A percentile compares a stretch with the other conserved stretches of the same genome.
Conservation (phyloP, 2,888 invertebrate genomes). For the Smittia sp. region DNA sequence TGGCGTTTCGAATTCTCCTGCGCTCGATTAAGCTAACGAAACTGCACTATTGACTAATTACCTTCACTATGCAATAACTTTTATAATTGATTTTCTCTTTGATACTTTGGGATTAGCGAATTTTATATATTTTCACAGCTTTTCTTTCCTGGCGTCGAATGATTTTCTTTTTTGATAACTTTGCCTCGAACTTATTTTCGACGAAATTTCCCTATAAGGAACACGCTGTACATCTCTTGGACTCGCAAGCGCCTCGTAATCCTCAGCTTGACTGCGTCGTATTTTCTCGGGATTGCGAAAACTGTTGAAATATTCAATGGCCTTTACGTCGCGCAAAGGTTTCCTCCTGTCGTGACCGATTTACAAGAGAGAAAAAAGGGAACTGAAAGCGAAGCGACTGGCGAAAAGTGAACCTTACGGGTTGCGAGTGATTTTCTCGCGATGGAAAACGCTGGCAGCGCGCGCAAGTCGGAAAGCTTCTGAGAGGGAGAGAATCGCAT, state of each 20-base stretch:
- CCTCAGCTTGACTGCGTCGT: neutral
- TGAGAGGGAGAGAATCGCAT: conserved; percentile 19
- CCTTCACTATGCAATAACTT: conserved; percentile 5
- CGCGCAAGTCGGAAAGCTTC: conserved; percentile 23
- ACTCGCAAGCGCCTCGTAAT: neutral
- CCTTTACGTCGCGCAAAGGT: conserved; percentile 5
- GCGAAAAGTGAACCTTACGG: conserved; percentile 22
- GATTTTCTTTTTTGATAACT: neutral
- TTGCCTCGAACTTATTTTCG: conserved; percentile 30
- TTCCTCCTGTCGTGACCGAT: conserved; percentile 34
- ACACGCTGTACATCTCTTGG: conserved; percentile 32
- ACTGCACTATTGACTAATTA: conserved; percentile 27
- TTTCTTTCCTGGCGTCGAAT: neutral
- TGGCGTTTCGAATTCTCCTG: neutral
- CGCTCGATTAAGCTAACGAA: conserved; percentile 15
- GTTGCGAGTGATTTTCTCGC: conserved; percentile 11
- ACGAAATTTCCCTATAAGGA: conserved; percentile 30
- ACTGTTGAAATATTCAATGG: conserved; percentile 28
- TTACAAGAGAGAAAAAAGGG: conserved; percentile 38
- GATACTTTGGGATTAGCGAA: conserved; percentile 16
- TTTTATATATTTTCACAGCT: conserved; percentile 11
- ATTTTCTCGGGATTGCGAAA: conserved; percentile 18
- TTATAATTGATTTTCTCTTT: conserved; percentile 32
- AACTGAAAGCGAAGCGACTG: conserved; percentile 21
- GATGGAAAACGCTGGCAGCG: neutral